Evolutionary conservation across 1,140 invertebrate genomes (phyloP).

Genomic region (Druon quercuslanigerum): DNA sequence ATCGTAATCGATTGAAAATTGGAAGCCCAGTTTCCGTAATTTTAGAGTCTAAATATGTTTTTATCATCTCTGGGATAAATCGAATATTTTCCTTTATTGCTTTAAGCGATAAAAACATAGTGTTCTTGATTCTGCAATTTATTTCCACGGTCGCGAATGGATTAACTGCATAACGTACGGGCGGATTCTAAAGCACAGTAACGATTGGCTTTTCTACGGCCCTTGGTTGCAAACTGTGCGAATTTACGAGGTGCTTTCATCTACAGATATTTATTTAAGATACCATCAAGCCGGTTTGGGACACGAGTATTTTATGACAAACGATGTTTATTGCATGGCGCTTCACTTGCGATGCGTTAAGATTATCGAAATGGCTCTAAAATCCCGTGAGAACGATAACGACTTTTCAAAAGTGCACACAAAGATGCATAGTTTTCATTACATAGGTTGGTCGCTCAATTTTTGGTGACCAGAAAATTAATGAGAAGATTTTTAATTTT

Average conservation of each 20-base stretch:
- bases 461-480: too few species aligned
- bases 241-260: slow-evolving; percentile 2
- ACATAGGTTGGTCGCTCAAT: too few species aligned
- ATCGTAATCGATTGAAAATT: too few species aligned
- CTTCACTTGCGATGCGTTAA: too few species aligned
- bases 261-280: slow-evolving; percentile 8
- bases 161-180: slow-evolving; percentile 18
- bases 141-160: slow-evolving; percentile 7
- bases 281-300: background rate
- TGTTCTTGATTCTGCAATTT: slow-evolving; percentile 21
- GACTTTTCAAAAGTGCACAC: too few species aligned
- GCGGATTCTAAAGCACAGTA: background rate
- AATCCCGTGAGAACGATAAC: too few species aligned
- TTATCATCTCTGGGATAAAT: background rate
- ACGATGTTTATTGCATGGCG: too few species aligned
- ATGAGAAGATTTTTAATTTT: too few species aligned
- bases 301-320: too few species aligned
- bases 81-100: slow-evolving; percentile 9
- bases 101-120: slow-evolving; percentile 14
- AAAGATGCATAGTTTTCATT: too few species aligned
- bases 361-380: too few species aligned
- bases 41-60: background rate
- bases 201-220: background rate
- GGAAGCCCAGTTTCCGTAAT: too few species aligned
- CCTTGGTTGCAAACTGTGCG: background rate